Base-by-base conservation (phyloP, 2,888 invertebrate species). In the Aelia acuminata region DNA sequence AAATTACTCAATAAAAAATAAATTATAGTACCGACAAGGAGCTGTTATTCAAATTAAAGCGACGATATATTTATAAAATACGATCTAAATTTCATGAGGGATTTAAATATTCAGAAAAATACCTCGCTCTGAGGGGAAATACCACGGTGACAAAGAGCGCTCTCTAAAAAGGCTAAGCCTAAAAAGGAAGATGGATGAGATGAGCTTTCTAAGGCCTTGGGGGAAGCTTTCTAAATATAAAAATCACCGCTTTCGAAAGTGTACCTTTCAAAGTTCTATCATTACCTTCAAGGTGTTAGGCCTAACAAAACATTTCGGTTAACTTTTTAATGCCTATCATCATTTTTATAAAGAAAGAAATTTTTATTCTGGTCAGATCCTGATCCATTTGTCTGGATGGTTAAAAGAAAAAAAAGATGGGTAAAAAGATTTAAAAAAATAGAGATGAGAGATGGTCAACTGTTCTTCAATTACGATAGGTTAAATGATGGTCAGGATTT, bases 101-200 rank as follows among this genome's bases (percentile, higher is more conserved):
- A 57, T 26, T 57, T 57, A 57, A 57, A 57, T 57, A 57, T 57
- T 57, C 3, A 26, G 26, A 57, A 57, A n/a, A 57, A 57, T 53
- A 57, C 26, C 57, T 57, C 15, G 3, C 26, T n/a, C 26, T 15
- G 8, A 13, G 26, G 26, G 26, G 57, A 26, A 57, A 57, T 57
- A 57, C 26, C 26, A 26, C 57, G 1, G 15, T 15, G 11, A 26
- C 57, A 26, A 57, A 57, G 57, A 57, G 57, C 7, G n/a, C n/a
- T n/a, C n/a, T 57, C 1, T 57, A 57, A 57, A 57, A 57, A 57
- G 26, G 4, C 10, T 4, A 15, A 13, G 57, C 11, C 26, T 13
- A 57, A 57, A 57, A 57, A 57, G 26, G 57, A 57, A 57, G 57
- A 57, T 57, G 57, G 57, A 57, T 57, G 57, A 57, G 26, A 26